A percentile compares a stretch with the other conserved stretches of the same genome.
These are phyloP conservation scores for Rhagonycha fulva DNA, from an alignment of 2,888 invertebrate species.

Conservation along the genomic window DNA sequence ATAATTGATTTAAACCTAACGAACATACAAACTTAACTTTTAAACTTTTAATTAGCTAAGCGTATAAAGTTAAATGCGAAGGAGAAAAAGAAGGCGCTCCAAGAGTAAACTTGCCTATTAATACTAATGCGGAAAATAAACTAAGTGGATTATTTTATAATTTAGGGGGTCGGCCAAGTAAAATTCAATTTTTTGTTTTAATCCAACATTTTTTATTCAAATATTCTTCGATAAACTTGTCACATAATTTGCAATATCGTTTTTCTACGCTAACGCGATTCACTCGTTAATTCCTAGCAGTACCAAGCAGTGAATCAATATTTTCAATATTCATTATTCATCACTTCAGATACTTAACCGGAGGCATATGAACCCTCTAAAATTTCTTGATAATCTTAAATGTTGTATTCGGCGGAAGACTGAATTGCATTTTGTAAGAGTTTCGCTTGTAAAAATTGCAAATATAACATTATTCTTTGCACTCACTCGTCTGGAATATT, in stretches of 20 bases:
- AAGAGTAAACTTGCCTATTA: neutral
- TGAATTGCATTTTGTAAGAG: neutral
- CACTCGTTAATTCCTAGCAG: neutral
- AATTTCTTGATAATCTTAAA: neutral
- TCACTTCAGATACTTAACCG: neutral
- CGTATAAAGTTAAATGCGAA: neutral
- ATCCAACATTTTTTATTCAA: neutral
- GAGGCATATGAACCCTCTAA: neutral
- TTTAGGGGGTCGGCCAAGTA: neutral
- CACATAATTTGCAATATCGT: neutral
- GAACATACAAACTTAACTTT: neutral
- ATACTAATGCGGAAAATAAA: neutral
- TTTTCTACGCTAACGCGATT: neutral
- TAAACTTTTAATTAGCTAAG: neutral
- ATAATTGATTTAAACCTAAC: neutral
- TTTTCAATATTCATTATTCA: neutral
- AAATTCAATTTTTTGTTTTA: neutral
- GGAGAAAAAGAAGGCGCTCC: neutral
- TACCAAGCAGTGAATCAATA: neutral
- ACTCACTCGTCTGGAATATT: neutral
- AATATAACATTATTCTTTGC: neutral
- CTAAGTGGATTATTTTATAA: neutral
- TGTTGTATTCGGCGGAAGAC: neutral
- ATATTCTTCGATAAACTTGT: neutral
- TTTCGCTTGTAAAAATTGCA: neutral